Evolutionary conservation across 2,113 vertebrate genomes (phyloP), one percentile per base, ranked within the genome.

Genomic region (Psilopogon haemacephalus): DNA sequence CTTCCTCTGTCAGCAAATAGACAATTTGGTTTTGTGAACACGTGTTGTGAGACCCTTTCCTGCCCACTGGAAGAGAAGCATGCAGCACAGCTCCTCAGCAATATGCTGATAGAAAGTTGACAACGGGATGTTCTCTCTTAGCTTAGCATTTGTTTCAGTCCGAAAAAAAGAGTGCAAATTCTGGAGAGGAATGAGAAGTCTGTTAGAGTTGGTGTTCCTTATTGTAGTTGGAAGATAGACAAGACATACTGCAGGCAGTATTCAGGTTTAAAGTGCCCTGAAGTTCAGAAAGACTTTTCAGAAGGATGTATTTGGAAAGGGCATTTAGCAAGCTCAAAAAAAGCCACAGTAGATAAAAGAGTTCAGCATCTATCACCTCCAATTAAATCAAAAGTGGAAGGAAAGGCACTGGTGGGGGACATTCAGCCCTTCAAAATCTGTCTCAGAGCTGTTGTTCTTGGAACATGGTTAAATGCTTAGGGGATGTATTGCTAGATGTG

Each of bases 311-410:
- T 68, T 81, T 87, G 76, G 78, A 89, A 85, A 89, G 75, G 76
- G 54, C 84, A 71, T 83, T 59, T 56, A 70, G 84, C 70, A 71
- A 74, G 79, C 74, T 94, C 33, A 86, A 32, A 64, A 63, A 73
- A 63, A 95, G 68, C 28, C 69, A 27, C 0, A 0, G 50, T 5
- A 80, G 82, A 79, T 89, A 86, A 60, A 72, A 56, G 58, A 90
- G 87, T 88, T 96, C 91, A 94, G 69, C 87, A 62, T 68, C 93
- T 71, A 74, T 95, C 85, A 81, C 64, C 85, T n/a, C 48, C 35
- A 48, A 88, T 96, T 70, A 81, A 84, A 86, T 78, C 38, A 62
- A 55, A 54, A 86, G 85, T 48, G 69, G 68, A 89, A 62, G 82
- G 52, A 81, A 46, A 68, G 70, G 76, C 17, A 2, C 44, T 68